phyloP scores from a whole-genome alignment of 2,797 vertebrate species.

The Cuculus canorus region DNA sequence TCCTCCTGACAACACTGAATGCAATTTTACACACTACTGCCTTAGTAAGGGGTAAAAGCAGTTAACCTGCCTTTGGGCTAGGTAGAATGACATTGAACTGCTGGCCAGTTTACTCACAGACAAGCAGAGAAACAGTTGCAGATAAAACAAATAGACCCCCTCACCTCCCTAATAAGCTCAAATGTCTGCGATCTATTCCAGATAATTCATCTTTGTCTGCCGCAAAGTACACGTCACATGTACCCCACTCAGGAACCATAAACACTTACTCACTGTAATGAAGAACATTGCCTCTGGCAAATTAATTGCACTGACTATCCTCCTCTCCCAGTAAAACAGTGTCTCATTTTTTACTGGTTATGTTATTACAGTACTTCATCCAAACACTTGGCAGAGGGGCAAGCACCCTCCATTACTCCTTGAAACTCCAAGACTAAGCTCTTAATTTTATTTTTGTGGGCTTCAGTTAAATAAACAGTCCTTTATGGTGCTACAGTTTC shows the following conservation, averaged over 20 bases:
- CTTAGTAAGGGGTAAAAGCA: neutral
- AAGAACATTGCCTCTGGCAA: conserved; percentile 31
- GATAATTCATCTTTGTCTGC: conserved; percentile 8
- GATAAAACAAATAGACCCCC: neutral
- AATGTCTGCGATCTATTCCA: neutral
- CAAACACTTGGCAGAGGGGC: conserved; percentile 12
- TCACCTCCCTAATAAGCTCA: neutral
- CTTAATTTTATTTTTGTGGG: neutral
- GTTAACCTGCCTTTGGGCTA: neutral
- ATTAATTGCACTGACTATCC: neutral
- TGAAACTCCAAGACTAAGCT: neutral
- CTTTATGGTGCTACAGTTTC: neutral
- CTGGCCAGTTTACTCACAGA: neutral
- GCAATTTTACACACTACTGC: neutral
- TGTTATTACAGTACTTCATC: conserved; percentile 7
- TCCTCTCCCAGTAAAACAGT: neutral
- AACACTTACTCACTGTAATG: conserved; percentile 23
- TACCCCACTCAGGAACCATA: neutral
- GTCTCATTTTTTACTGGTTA: neutral
- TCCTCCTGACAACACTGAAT: neutral
- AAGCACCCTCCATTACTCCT: neutral
- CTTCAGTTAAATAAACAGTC: neutral
- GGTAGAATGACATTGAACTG: neutral
- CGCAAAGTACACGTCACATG: neutral
- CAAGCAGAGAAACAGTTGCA: neutral